phyloP scores from a whole-genome alignment of 1,140 invertebrate species.

The Berghia stephanieae region DNA sequence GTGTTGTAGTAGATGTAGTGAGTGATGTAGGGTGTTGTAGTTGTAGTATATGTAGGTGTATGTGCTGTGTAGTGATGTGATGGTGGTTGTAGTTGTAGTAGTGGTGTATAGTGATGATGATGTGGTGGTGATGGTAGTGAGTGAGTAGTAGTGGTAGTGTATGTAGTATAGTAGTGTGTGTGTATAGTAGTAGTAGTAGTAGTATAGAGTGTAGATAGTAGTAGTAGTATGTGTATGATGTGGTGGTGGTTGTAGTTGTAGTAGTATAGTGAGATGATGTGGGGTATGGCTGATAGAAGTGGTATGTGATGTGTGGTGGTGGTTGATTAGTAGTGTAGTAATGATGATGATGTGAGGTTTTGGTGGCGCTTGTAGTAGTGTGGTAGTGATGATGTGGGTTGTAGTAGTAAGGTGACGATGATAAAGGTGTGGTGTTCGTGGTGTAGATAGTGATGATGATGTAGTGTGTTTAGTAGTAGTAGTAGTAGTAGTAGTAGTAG shows the following conservation, averaged over 20 bases:
- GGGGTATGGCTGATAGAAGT: neutral
- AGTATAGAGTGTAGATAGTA: neutral
- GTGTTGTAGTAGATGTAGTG: too few relatives aligned
- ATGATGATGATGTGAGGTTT: neutral
- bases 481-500: too few relatives aligned
- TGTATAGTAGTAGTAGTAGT: constrained; percentile 6
- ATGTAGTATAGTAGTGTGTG: neutral
- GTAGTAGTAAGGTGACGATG: neutral
- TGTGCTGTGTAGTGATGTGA: too few relatives aligned
- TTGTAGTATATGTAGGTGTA: too few relatives aligned
- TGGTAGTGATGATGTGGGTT: neutral
- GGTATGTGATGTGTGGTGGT: neutral
- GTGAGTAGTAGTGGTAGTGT: too few relatives aligned
- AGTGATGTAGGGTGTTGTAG: too few relatives aligned
- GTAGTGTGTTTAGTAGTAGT: neutral
- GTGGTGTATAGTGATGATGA: neutral
- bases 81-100: neutral
- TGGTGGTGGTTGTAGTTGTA: neutral
- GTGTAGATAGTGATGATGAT: neutral
- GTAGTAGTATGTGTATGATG: neutral
- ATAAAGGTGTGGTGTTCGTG: neutral
- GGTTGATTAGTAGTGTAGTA: neutral
- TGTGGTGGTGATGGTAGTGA: neutral
- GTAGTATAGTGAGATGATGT: neutral
- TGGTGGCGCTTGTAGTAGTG: neutral